Evolutionary conservation across 30 jellyfish, hydroid and myxozoan species (phyloP).

Genomic region (Pseudorhiza aurosa): DNA sequence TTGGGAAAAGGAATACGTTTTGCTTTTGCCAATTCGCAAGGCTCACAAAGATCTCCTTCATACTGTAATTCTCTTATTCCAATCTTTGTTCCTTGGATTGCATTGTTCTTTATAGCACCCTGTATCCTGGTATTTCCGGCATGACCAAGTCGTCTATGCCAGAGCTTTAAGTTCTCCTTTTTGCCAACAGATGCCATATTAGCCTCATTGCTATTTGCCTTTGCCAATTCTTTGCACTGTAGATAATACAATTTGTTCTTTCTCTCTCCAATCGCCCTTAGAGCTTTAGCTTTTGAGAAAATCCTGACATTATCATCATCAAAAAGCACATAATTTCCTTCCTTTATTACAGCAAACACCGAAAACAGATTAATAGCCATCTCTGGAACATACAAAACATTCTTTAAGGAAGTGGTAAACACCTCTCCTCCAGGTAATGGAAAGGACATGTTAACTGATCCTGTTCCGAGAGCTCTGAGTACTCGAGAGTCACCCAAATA

Average conservation of each 20-base stretch:
- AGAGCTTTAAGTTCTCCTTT: background rate
- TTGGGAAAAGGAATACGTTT: background rate
- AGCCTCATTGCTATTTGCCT: background rate
- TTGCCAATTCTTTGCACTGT: background rate
- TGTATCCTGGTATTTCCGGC: background rate
- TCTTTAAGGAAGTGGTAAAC: background rate
- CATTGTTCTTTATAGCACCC: background rate
- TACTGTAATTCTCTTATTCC: background rate
- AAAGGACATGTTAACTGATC: background rate
- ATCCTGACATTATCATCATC: background rate
- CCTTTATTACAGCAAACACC: background rate
- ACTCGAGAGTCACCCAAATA: background rate
- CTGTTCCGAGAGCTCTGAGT: background rate
- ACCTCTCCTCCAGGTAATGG: background rate
- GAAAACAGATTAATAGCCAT: background rate
- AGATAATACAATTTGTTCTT: background rate
- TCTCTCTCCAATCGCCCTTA: background rate
- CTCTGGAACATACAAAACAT: background rate
- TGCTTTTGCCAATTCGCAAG: background rate
- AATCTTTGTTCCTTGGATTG: background rate
- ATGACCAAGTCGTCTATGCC: conserved; percentile 2
- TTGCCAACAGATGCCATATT: background rate
- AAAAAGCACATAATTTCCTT: background rate
- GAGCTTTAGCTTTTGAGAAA: background rate
- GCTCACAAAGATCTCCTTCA: background rate